Conservation (phyloP, 2,888 invertebrate genomes). For the Ophioninae sp. region DNA sequence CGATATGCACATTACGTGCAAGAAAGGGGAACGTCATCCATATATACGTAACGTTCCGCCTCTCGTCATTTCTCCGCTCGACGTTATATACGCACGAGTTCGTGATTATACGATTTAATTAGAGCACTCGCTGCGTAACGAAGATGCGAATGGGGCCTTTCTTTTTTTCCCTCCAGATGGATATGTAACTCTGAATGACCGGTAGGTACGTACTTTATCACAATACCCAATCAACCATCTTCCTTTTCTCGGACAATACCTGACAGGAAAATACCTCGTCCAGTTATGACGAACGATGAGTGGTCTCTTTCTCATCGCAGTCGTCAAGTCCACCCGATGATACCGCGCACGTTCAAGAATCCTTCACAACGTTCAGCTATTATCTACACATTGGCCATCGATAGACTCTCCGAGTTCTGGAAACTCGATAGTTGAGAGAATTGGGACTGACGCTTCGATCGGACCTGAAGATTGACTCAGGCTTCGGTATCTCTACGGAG, state of each 20-base stretch:
- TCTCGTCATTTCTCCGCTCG: not conserved
- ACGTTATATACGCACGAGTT: not conserved
- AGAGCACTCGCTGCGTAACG: conserved; percentile 38
- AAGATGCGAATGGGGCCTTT: not conserved
- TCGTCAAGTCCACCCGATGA: not conserved
- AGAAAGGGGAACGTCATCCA: conserved; percentile 14
- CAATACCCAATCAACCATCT: conserved; percentile 5
- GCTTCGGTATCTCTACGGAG: too few relatives aligned
- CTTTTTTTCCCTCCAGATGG: not conserved
- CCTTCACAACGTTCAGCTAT: not conserved
- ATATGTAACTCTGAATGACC: conserved; percentile 5
- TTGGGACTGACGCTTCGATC: too few relatives aligned
- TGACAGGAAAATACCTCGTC: not conserved
- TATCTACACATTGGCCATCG: not conserved
- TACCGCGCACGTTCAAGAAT: not conserved
- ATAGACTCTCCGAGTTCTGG: too few relatives aligned
- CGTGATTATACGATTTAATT: conserved; percentile 58
- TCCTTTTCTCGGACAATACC: conserved; percentile 13
- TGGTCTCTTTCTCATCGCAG: conserved; percentile 3
- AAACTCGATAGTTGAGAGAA: too few relatives aligned
- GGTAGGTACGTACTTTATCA: conserved; percentile 1
- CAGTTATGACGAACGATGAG: conserved; percentile 24
- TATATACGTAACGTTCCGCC: not conserved
- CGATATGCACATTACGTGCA: conserved; percentile 12
- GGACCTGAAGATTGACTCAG: too few relatives aligned